Evolutionary conservation across 2,113 vertebrate genomes (phyloP), one percentile per base, ranked within the genome.

Genomic region (Verasper variegatus): DNA sequence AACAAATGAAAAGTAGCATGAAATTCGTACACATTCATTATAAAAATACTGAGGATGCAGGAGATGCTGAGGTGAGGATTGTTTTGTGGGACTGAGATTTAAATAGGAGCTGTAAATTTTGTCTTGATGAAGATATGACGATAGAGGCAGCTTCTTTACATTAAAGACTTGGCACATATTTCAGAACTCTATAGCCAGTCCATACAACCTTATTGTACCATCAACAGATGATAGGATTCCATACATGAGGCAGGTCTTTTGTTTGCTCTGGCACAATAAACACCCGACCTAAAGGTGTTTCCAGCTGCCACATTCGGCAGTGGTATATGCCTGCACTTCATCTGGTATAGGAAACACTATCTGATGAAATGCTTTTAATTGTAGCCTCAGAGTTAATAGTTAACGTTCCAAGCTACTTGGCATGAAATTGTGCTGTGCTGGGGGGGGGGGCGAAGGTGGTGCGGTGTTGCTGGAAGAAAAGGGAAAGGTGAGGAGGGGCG

Each of bases 301-400:
- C 56, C 51, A 68, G 68, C 70, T 58, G 55, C 37, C 27, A 6
- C 4, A 71, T 70, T 68, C 76, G 80, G 17, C 78, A 58, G 82
- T 7, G 52, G 3, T 61, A 17, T 49, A 18, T 5, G 63, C 4
- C 57, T 61, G 76, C 60, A 51, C 59, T 81, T 81, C 15, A 82
- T 80, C 64, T 70, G 45, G 40, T 27, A 49, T 31, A 64, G 69
- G 69, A 71, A 74, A 52, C 62, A 37, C 62, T 62, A 24, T 88
- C 77, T 72, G 82, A 81, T 83, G 80, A 86, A 76, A 78, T 80
- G 68, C 81, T 74, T 31, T 76, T 76, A 88, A 86, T 83, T 76
- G 84, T 71, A 85, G 74, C 77, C 82, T 85, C 80, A 26, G 89
- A 88, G 82, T 72, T 88, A 71, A 83, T 76, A 71, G 84, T 82